phyloP scores from a whole-genome alignment of 2,797 vertebrate species.

The Takifugu rubripes region DNA sequence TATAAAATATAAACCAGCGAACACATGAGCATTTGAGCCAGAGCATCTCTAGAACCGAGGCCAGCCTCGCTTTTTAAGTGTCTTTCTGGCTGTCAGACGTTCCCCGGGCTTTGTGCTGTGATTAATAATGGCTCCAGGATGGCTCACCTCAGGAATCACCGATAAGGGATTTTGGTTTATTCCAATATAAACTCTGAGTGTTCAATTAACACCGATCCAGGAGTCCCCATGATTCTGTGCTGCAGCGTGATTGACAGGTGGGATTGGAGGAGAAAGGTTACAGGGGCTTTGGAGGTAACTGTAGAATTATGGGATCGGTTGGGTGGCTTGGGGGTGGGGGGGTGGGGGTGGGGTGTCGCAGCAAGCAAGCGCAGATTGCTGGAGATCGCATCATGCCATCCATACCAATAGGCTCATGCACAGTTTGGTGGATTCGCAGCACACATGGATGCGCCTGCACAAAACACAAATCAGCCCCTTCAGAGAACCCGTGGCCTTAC shows the following conservation, averaged over 20 bases:
- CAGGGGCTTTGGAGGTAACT: slow-evolving; percentile 53
- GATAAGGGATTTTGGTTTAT: slow-evolving; percentile 46
- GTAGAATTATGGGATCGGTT: slow-evolving; percentile 44
- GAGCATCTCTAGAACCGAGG: slow-evolving; percentile 5
- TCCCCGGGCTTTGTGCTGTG: slow-evolving; percentile 33
- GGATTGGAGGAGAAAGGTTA: slow-evolving; percentile 62
- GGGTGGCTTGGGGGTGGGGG: not conserved
- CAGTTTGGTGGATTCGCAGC: slow-evolving; percentile 25
- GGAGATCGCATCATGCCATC: slow-evolving; percentile 43
- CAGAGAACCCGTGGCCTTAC: slow-evolving; percentile 6
- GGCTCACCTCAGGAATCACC: slow-evolving; percentile 47
- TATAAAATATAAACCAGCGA: slow-evolving; percentile 2
- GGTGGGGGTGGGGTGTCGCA: slow-evolving; percentile 6
- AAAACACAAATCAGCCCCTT: slow-evolving; percentile 31
- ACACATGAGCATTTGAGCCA: slow-evolving; percentile 7
- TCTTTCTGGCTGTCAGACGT: slow-evolving; percentile 39
- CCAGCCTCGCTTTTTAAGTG: slow-evolving; percentile 24
- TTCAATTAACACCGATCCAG: slow-evolving; percentile 57
- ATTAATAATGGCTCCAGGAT: slow-evolving; percentile 46
- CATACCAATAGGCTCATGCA: slow-evolving; percentile 56
- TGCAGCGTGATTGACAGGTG: slow-evolving; percentile 64
- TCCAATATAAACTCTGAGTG: slow-evolving; percentile 46
- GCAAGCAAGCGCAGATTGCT: slow-evolving; percentile 39
- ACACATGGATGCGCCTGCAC: slow-evolving; percentile 31
- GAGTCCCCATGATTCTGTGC: slow-evolving; percentile 50